phyloP scores from a whole-genome alignment of 1,140 invertebrate species.

The Drosophila kanapiae region DNA sequence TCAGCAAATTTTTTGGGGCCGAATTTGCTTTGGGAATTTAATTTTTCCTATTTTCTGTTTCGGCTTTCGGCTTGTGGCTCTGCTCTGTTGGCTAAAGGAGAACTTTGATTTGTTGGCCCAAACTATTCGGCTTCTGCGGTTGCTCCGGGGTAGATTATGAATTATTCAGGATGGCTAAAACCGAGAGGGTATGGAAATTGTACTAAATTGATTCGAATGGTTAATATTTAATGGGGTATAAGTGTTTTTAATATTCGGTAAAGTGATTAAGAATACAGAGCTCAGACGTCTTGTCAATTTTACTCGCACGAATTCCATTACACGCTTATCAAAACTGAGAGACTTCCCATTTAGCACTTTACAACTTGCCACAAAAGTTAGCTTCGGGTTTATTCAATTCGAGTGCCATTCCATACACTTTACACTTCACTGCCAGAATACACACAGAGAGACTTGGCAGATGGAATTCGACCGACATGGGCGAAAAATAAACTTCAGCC shows the following conservation, averaged over 20 bases:
- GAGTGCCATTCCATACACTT: constrained; percentile 39
- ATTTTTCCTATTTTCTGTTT: constrained; percentile 33
- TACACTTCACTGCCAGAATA: constrained; percentile 20
- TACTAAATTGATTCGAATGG: constrained; percentile 35
- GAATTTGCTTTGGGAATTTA: constrained; percentile 33
- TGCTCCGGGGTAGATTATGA: constrained; percentile 31
- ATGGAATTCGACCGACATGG: constrained; percentile 23
- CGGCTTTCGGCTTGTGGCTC: constrained; percentile 20
- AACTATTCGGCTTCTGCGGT: constrained; percentile 46
- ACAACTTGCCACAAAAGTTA: constrained; percentile 48
- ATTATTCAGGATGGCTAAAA: constrained; percentile 39
- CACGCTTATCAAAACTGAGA: constrained; percentile 50
- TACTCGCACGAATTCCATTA: constrained; percentile 34
- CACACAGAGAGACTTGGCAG: constrained; percentile 13
- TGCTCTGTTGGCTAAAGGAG: neutral
- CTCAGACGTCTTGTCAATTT: constrained; percentile 2
- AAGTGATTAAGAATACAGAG: constrained; percentile 18
- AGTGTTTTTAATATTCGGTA: constrained; percentile 35
- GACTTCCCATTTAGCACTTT: constrained; percentile 63
- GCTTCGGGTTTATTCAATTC: constrained; percentile 47
- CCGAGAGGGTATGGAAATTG: constrained; percentile 7
- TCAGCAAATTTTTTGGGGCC: constrained; percentile 54
- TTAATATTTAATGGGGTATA: constrained; percentile 47
- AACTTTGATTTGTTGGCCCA: constrained; percentile 46
- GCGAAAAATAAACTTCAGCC: constrained; percentile 33